A percentile compares a stretch with the other conserved stretches of the same genome.
phyloP scores from a whole-genome alignment of 30 jellyfish, hydroid and myxozoan species.

The Cassiopea andromeda region DNA sequence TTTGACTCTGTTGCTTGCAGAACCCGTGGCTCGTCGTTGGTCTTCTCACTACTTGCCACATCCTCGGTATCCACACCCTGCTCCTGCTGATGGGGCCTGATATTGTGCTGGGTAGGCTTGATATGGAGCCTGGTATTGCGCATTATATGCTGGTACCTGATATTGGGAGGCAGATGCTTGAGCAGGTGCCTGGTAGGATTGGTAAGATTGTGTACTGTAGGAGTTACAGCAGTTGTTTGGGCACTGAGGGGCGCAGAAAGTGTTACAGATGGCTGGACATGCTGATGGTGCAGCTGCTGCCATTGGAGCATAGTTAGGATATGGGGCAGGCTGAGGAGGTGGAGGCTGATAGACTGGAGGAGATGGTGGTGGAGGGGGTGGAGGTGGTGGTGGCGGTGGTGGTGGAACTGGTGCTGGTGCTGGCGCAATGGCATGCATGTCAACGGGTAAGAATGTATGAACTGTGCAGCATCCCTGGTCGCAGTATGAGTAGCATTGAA shows the following conservation, averaged over 20 bases:
- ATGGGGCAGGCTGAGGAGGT: constrained; percentile 74
- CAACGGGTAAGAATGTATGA: constrained; percentile 44
- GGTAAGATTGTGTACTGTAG: constrained; percentile 32
- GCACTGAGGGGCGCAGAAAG: constrained; percentile 89
- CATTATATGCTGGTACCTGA: constrained; percentile 58
- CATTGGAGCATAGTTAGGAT: constrained; percentile 67
- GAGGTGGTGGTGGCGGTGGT: constrained; percentile 83
- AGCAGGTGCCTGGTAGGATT: constrained; percentile 20
- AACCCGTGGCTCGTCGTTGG: background rate
- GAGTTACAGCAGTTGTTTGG: constrained; percentile 83
- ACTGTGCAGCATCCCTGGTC: constrained; percentile 90
- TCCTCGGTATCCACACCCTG: constrained; percentile 61
- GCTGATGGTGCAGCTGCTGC: constrained; percentile 53
- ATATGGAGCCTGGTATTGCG: constrained; percentile 39
- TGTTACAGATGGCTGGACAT: constrained; percentile 86
- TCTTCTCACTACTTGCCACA: constrained; percentile 44
- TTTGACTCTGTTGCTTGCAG: background rate
- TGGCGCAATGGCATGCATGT: constrained; percentile 45
- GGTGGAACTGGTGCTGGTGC: constrained; percentile 69
- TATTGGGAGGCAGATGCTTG: constrained; percentile 20
- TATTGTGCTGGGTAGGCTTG: constrained; percentile 62
- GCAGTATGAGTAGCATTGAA: constrained; percentile 95
- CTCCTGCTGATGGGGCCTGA: constrained; percentile 66
- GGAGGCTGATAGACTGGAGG: constrained; percentile 71
- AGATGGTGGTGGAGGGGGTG: constrained; percentile 62